Conservation (phyloP, 1,140 invertebrate genomes). For the Procambarus clarkii region DNA sequence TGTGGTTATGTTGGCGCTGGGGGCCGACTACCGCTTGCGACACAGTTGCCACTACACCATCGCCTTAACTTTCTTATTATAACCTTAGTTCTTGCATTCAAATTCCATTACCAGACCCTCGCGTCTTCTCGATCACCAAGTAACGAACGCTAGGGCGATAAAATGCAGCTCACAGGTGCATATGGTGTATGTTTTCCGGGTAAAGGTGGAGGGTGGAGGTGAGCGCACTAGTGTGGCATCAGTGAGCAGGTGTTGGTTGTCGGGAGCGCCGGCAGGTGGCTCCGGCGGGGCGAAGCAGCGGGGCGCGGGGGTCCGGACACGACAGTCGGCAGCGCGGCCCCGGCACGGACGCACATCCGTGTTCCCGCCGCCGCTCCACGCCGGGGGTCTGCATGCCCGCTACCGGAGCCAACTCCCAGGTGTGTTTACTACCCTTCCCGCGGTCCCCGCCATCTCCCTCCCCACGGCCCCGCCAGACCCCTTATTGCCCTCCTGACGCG, state of each 20-base stretch:
- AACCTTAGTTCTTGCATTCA: not conserved
- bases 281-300: slow-evolving; percentile 26
- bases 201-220: slow-evolving; percentile 1
- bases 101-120: too few relatives aligned
- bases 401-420: slow-evolving; percentile 4
- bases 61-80: not conserved
- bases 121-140: not conserved
- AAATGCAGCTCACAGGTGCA: not conserved
- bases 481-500: not conserved
- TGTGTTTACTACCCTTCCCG: slow-evolving; percentile 8
- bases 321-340: slow-evolving; percentile 54
- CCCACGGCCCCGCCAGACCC: not conserved
- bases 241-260: slow-evolving; percentile 20
- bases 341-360: slow-evolving; percentile 33
- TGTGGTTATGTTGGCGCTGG: not conserved
- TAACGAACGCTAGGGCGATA: not conserved
- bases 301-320: not conserved
- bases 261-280: slow-evolving; percentile 38
- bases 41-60: slow-evolving; percentile 30
- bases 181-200: not conserved
- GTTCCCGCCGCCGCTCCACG: slow-evolving; percentile 5
- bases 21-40: not conserved
- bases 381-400: slow-evolving; percentile 23
- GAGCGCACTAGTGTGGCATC: slow-evolving; percentile 16
- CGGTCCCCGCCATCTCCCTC: not conserved